phyloP scores from a whole-genome alignment of 2,113 vertebrate genomes.

The Brachypteracias leptosomus region DNA sequence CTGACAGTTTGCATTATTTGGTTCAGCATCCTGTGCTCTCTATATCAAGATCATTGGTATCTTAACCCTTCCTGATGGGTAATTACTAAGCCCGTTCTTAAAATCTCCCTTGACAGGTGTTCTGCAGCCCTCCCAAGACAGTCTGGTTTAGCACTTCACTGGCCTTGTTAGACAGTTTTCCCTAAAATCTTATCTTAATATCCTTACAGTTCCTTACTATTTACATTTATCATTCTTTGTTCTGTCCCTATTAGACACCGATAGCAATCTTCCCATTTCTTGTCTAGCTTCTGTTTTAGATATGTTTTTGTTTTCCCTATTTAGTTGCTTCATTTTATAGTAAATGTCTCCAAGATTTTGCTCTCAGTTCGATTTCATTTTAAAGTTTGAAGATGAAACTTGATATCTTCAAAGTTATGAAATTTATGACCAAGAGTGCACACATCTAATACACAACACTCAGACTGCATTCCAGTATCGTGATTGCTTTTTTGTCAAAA shows the following conservation, averaged over 20 bases:
- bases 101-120: background rate
- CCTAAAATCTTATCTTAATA: background rate
- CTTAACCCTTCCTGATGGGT: background rate
- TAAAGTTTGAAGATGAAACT: background rate
- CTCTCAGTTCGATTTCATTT: background rate
- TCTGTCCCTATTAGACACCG: background rate
- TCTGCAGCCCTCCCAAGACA: background rate
- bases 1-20: background rate
- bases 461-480: background rate
- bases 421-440: background rate
- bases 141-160: background rate
- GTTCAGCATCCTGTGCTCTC: background rate
- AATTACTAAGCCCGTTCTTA: background rate
- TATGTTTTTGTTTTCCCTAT: background rate
- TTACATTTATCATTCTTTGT: background rate
- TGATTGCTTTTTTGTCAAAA: background rate
- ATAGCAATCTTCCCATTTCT: background rate
- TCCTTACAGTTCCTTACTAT: background rate
- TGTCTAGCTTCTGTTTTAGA: background rate
- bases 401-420: background rate
- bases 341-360: background rate
- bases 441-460: rapidly evolving
- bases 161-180: background rate
- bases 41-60: background rate
- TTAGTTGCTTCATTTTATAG: background rate